Base-by-base conservation (phyloP, 35 echinoderm and acorn worm genomes). In the Heliocidaris tuberculata region DNA sequence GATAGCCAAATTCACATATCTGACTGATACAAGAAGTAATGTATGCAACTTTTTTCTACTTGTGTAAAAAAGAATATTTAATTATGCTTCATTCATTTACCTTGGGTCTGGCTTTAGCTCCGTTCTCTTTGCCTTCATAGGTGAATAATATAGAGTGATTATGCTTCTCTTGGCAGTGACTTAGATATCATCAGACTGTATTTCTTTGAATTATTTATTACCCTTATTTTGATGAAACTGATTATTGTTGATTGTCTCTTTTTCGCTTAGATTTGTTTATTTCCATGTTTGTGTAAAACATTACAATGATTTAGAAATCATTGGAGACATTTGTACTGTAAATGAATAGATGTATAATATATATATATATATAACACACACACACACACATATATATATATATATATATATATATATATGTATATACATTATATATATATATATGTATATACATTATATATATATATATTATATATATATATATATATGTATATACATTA, bases 11-110 rank as follows among this genome's bases (percentile, higher is more conserved):
- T 42, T 86, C 10, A 86, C 85, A 86, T 86, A 86, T 86, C 27
- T 86, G 85, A 30, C 85, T 86, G 15, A 47, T 89, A 89, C 35
- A 47, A 89, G 31, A 35, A 89, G 9, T 42, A 89, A 35, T 89
- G 31, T 31, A 89, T 89, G 87, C 87, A 89, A 89, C 87, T 89
- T 31, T 89, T 89, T 89, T 89, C 87, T 89, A 89, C 32, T 11
- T 89, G 87, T 32, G 32, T 89, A 35, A 35, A 87, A 31, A 42
- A 6, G 29, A n/a, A 21, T 87, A 87, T 87, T 87, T n/a, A 89
- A 89, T 47, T 48, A 47, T 89, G 87, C 87, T 17, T 89, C 12
- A 89, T 89, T 47, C 16, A 70, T 70, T 48, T 89, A 89, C 29
- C 87, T 89, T 89, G 87, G 19, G 87, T 89, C 31, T 32, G 47